Base-by-base conservation (phyloP, 1,140 invertebrate species). In the Lethocerus indicus region DNA sequence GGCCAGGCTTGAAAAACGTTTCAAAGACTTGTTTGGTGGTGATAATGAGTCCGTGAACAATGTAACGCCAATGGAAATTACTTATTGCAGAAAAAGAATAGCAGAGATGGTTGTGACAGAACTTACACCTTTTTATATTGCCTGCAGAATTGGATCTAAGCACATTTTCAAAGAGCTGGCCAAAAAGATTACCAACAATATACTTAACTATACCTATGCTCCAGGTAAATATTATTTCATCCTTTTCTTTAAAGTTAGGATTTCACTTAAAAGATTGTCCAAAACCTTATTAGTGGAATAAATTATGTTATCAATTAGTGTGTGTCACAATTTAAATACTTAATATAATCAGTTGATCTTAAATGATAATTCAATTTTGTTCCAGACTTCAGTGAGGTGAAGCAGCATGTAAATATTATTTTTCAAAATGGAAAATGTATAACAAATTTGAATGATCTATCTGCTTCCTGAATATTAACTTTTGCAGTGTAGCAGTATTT, bases 131-230 rank as follows among this genome's bases (percentile, higher is more conserved):
- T 28, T 28, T 14, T 44, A 44, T 16, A 26, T 44, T 14, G 42
- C 2, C 18, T 25, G 42, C 3, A 44, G 21, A 44, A 44, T 44
- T 27, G 42, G 25, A 3, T 44, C 42, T 2, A 44, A 27, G 25
- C 16, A 44, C 9, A 16, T 44, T 27, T 44, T 44, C 14, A 44
- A 44, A 16, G n/a, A 25, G 2, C 42, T 44, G 16, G 42, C 42
- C 4, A 44, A 28, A 20, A 44, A 44, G 14, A 44, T 44, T 28
- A 44, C 42, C 14, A 27, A 44, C 29, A 27, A 44, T 6, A 27
- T 44, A 1, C 25, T 44, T 24, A 6, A 28, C 4, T 13, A 18
- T 16, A 20, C 42, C 5, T 9, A 44, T 26, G 25, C 20, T 16
- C 25, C 42, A 26, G 42, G 42, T 44, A 44, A 44, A 14, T 5